These are phyloP conservation scores for Allobates femoralis DNA, from an alignment of 2,797 vertebrate species.

Conservation along the genomic window DNA sequence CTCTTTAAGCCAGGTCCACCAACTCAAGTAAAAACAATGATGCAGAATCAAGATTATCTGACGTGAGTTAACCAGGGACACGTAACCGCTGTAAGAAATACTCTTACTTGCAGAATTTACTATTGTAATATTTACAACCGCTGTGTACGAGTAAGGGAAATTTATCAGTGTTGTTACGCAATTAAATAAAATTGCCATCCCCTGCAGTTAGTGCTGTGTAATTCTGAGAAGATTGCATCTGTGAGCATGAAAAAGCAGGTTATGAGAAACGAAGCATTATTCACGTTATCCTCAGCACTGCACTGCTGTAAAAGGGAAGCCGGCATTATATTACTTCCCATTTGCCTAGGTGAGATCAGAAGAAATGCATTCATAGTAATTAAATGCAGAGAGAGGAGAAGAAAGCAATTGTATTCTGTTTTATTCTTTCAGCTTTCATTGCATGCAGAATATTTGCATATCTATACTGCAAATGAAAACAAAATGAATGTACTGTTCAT, in stretches of 20 bases:
- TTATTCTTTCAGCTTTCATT: not conserved
- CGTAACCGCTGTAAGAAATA: not conserved
- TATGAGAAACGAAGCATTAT: slow-evolving; percentile 23
- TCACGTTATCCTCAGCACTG: slow-evolving; percentile 10
- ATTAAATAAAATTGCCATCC: slow-evolving; percentile 26
- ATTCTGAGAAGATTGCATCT: slow-evolving; percentile 23
- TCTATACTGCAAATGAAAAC: slow-evolving; percentile 17
- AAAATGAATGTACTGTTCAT: not conserved
- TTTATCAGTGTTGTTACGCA: not conserved
- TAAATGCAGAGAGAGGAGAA: not conserved
- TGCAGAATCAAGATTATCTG: no score
- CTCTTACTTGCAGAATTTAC: not conserved
- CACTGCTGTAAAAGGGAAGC: not conserved
- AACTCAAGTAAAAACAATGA: no score
- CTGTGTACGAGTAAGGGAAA: not conserved
- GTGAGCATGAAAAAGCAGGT: slow-evolving; percentile 16
- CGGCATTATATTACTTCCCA: slow-evolving; percentile 2
- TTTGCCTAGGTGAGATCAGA: slow-evolving; percentile 30
- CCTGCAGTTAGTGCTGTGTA: not conserved
- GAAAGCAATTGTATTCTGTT: not conserved
- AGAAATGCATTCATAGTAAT: slow-evolving; percentile 18
- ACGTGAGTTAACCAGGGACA: not conserved
- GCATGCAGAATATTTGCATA: not conserved
- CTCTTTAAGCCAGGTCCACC: not conserved
- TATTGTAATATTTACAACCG: not conserved